A percentile compares a stretch with the other conserved stretches of the same genome.
Conservation (phyloP, 2,888 invertebrate species). For the Apotomis betuletana region DNA sequence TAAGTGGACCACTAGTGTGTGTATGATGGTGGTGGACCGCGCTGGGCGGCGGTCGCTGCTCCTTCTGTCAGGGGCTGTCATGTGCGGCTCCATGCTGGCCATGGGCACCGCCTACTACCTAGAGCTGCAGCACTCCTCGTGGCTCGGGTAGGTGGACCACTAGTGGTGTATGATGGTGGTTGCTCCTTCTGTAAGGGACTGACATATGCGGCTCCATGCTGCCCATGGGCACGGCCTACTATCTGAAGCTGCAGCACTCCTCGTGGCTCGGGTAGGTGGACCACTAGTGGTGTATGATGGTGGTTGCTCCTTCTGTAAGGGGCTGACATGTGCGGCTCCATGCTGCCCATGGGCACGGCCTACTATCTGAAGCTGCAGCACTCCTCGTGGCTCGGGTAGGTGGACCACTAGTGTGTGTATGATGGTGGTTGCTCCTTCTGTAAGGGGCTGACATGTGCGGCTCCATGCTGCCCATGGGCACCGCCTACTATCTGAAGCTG, state of each 20-base stretch:
- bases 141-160: conserved; percentile 67
- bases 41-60: conserved; percentile 81
- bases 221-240: conserved; percentile 81
- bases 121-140: conserved; percentile 65
- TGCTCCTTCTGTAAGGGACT: conserved; percentile 82
- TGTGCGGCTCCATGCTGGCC: conserved; percentile 78
- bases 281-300: too few species aligned
- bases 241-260: conserved; percentile 69
- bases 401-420: too few species aligned
- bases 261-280: conserved; percentile 71
- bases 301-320: conserved; percentile 83
- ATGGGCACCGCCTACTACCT: conserved; percentile 83
- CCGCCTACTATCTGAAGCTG: conserved; percentile 79
- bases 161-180: conserved; percentile 68
- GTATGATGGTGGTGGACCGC: not conserved
- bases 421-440: conserved; percentile 72
- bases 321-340: conserved; percentile 77
- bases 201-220: conserved; percentile 81
- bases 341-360: conserved; percentile 80
- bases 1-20: conserved; percentile 55
- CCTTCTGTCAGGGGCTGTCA: conserved; percentile 81
- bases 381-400: conserved; percentile 73
- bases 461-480: conserved; percentile 81
- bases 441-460: conserved; percentile 82
- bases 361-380: conserved; percentile 78